Evolutionary conservation across 2,113 vertebrate species (phyloP), one percentile per base, ranked within the genome.

Genomic region (Festucalex cinctus): DNA sequence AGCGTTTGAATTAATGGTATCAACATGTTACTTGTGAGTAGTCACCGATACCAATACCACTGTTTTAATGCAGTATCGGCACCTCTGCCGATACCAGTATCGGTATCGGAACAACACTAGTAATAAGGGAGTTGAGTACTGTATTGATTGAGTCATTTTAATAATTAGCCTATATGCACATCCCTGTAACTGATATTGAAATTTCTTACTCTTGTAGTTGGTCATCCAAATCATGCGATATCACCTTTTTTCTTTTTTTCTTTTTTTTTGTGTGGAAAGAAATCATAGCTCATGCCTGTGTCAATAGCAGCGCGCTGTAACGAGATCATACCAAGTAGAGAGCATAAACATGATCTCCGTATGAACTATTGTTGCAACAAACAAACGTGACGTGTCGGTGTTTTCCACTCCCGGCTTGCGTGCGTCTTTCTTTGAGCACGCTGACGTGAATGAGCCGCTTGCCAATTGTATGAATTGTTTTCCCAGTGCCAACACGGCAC

Each of bases 351-450:
- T 35, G 17, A 36, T 43, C 57, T 13, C 9, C 10, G 56, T 66
- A 66, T 39, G 8, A 67, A 60, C 48, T 5, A 76, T 81, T 77
- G 74, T 85, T 85, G 83, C 65, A 74, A 71, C 69, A 82, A 84
- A 68, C 78, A 79, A 36, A 26, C 66, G 17, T 19, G 60, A 62
- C 60, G 2, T 19, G 57, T 14, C 54, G 10, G 44, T 48, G 46
- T 44, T 41, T 14, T 17, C 51, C 67, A 61, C 37, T 70, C 70
- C 70, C 66, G 59, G 0, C 51, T 5, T 59, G 51, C n/a, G 22
- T 43, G 9, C 19, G 44, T 62, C 16, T 70, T 32, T 70, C 49
- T 49, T 62, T 72, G 44, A 63, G 58, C 8, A 49, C 51, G 49
- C 51, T 5, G 0, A 70, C 32, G 39, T 74, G 16, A 51, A 75